Conservation (phyloP, 2,113 vertebrate genomes). For the Mastomys coucha region DNA sequence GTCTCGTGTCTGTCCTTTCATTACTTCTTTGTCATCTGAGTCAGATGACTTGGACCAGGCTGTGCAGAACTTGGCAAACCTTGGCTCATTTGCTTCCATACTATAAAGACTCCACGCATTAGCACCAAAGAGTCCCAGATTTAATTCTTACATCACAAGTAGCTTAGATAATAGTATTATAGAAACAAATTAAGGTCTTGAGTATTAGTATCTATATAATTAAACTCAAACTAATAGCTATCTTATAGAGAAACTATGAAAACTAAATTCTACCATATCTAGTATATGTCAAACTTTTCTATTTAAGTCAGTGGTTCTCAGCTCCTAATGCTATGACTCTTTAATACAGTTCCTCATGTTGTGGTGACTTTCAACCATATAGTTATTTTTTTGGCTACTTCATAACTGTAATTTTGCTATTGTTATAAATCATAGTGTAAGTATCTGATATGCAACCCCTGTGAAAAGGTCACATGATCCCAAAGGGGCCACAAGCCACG, state of each 20-base stretch:
- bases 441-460: not conserved
- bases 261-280: not conserved
- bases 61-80: not conserved
- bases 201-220: not conserved
- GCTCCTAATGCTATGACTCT: not conserved
- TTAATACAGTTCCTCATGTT: not conserved
- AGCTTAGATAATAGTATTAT: not conserved
- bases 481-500: not conserved
- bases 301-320: not conserved
- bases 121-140: not conserved
- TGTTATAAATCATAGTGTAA: not conserved
- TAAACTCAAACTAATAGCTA: constrained; percentile 33
- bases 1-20: not conserved
- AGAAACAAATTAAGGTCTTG: constrained; percentile 2
- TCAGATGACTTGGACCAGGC: too few species aligned
- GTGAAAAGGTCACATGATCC: too few species aligned
- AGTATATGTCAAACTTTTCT: not conserved
- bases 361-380: too few species aligned
- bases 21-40: not conserved
- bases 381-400: too few species aligned
- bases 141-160: not conserved
- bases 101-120: not conserved
- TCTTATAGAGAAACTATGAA: not conserved
- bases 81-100: not conserved
- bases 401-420: too few species aligned